Evolutionary conservation across 2,797 vertebrate species (phyloP), one percentile per base, ranked within the genome.

Genomic region (Platalea minor): DNA sequence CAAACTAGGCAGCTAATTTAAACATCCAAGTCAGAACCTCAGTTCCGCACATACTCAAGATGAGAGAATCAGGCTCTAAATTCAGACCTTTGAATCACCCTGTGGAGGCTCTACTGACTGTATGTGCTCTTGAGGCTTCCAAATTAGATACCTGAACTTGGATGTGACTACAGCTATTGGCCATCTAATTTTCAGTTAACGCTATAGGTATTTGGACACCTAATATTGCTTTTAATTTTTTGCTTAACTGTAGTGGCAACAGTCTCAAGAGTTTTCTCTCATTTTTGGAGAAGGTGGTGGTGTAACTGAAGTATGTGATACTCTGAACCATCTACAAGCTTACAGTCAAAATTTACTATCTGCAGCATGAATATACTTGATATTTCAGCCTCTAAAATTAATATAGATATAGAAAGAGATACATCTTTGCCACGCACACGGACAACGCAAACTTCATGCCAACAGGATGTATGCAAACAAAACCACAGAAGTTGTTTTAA

Each of bases 21-120:
- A 90, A 73, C 73, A 46, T 43, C 31, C 39, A 87, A 74, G 25
- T 50, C 23, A 16, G 53, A 85, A 77, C 54, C 57, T 85, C 72
- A 91, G 5, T 51, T 85, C 72, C 12, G 67, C 51, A 39, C 81
- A 79, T 45, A 80, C 56, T 67, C 35, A 68, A 56, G 28, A 60
- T 9, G 35, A 88, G 41, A 90, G 68, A 85, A 89, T 85, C 86
- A 83, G 68, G 48, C n/a, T 91, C 87, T 88, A 89, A 94, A 88
- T 74, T 83, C 64, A 80, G 88, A 87, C 68, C 68, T 93, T 70
- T 83, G 72, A 93, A 74, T 83, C 91, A 93, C 24, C 11, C 60
- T 11, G 10, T 45, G 45, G 60, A 85, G 46, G 25, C 63, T 83
- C 51, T 67, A 56, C 73, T 21, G 26, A 79, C 83, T 43, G 12